These are phyloP conservation scores for Naso thynnoides DNA, from an alignment of 2,797 vertebrate species.

Conservation along the genomic window DNA sequence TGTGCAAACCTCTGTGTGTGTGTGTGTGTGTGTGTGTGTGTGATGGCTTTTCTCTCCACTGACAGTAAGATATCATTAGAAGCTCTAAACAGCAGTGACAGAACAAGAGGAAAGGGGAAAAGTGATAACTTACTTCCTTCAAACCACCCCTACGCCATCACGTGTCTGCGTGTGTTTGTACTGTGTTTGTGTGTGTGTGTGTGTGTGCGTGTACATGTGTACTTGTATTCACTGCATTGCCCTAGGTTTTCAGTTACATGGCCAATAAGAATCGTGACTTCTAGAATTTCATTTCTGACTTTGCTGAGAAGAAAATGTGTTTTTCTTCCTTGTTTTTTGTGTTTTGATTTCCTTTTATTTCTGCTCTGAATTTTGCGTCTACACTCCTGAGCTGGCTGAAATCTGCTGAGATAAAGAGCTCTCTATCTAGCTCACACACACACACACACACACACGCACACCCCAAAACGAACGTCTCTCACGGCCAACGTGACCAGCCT, in stretches of 20 bases:
- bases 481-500: constrained; percentile 72
- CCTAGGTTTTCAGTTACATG: too few species aligned
- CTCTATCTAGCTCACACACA: constrained; percentile 47
- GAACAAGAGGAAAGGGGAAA: constrained; percentile 21
- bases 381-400: constrained; percentile 14
- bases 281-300: neutral
- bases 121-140: constrained; percentile 35
- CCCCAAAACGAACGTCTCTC: constrained; percentile 38
- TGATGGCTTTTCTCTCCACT: constrained; percentile 73
- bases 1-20: too few species aligned
- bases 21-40: constrained; percentile 32
- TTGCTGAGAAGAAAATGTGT: too few species aligned
- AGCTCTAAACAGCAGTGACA: constrained; percentile 42
- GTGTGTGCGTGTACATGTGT: neutral
- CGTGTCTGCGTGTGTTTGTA: neutral
- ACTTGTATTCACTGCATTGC: neutral
- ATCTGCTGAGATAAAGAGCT: constrained; percentile 54
- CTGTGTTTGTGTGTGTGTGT: too few species aligned
- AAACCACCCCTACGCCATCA: constrained; percentile 16
- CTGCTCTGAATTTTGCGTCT: constrained; percentile 20
- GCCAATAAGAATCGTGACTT: neutral
- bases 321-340: neutral
- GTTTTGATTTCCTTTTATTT: neutral
- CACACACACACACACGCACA: constrained; percentile 28
- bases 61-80: constrained; percentile 65